phyloP scores from a whole-genome alignment of 2,113 vertebrate species.

The Penelope pileata region DNA sequence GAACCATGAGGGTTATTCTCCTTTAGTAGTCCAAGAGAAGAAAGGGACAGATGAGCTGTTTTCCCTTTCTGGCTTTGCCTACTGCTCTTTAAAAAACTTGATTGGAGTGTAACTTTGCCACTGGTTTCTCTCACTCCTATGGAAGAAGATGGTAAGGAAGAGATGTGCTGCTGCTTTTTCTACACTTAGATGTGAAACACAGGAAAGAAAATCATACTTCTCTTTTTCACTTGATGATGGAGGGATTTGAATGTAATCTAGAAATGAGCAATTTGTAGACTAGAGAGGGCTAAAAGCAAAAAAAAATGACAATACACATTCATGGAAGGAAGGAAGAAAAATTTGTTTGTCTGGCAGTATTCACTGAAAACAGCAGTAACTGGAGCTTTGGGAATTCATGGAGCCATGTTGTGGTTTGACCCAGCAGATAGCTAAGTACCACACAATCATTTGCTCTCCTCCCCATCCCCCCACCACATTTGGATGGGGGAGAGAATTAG shows the following conservation, averaged over 20 bases:
- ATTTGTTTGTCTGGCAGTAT: neutral
- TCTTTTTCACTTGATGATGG: neutral
- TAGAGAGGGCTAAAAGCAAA: neutral
- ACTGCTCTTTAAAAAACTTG: neutral
- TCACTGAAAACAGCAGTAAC: neutral
- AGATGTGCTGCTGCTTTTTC: neutral
- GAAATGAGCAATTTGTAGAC: neutral
- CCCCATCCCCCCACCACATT: no score
- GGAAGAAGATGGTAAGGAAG: neutral
- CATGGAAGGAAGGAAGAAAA: neutral
- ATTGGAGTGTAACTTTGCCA: neutral
- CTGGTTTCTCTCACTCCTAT: neutral
- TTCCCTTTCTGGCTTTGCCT: neutral
- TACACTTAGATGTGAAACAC: neutral
- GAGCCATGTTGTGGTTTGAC: no score
- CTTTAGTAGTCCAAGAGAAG: neutral
- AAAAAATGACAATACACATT: neutral
- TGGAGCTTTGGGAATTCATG: neutral
- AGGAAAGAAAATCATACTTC: neutral
- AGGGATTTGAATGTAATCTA: neutral
- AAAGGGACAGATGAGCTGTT: neutral
- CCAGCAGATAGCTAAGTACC: no score
- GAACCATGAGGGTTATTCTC: neutral
- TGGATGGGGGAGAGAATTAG: no score
- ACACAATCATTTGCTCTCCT: no score